Percentiles rank a stretch among this genome's conserved stretches.
These are phyloP conservation scores for Cyprinella venusta DNA, from an alignment of 2,797 vertebrate species.

Conservation along the genomic window DNA sequence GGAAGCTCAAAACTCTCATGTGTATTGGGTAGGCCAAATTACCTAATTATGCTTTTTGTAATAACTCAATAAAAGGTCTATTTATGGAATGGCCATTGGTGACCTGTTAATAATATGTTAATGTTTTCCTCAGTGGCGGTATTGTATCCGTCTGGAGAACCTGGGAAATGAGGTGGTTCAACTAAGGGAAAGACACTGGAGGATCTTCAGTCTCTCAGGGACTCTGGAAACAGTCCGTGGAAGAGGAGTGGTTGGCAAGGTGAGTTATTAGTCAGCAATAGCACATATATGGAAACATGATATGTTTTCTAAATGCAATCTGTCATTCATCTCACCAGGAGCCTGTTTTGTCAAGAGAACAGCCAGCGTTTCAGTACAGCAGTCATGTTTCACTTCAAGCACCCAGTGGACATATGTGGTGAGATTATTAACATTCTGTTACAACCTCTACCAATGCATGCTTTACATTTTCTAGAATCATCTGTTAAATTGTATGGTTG, in stretches of 20 bases:
- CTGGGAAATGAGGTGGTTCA: slow-evolving; percentile 93
- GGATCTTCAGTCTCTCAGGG: slow-evolving; percentile 97
- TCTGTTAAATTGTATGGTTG: not conserved
- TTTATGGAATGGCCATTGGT: not conserved
- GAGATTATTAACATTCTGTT: slow-evolving; percentile 61
- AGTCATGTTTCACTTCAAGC: slow-evolving; percentile 97
- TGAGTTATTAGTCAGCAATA: slow-evolving; percentile 61
- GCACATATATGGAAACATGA: not conserved
- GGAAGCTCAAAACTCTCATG: slow-evolving; percentile 99
- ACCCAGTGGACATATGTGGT: slow-evolving; percentile 99
- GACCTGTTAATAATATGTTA: slow-evolving; percentile 13
- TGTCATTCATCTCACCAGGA: slow-evolving; percentile 78
- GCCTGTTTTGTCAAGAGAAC: slow-evolving; percentile 95
- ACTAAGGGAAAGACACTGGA: slow-evolving; percentile 95
- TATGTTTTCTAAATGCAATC: slow-evolving; percentile 2
- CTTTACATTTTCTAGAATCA: not conserved
- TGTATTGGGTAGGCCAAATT: slow-evolving; percentile 92
- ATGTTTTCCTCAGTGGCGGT: slow-evolving; percentile 85
- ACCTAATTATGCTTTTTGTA: not conserved
- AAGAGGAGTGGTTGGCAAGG: slow-evolving; percentile 93
- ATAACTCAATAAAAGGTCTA: not conserved
- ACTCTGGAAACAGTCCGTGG: slow-evolving; percentile 96
- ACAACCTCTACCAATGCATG: not conserved
- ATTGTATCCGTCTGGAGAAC: slow-evolving; percentile 97
- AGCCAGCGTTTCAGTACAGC: slow-evolving; percentile 98